These are phyloP conservation scores for Thalassaphorura encarpata DNA, from an alignment of 1,140 invertebrate genomes.

Conservation along the genomic window DNA sequence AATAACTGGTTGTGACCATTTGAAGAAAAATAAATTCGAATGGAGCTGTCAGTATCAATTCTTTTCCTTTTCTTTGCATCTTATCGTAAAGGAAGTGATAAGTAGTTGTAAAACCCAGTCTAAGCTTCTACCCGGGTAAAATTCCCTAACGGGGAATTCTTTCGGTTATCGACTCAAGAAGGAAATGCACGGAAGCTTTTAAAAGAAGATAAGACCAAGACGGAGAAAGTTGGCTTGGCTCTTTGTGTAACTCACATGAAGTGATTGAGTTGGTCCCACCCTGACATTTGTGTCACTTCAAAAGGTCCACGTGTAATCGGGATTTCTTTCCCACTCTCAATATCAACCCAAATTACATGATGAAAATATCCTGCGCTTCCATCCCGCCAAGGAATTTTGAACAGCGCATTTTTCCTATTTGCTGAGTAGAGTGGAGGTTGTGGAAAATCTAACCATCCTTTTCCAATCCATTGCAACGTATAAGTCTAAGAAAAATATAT, in stretches of 20 bases:
- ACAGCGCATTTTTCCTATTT: constrained; percentile 42
- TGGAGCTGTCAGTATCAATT: not conserved
- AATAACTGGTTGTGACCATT: too few species aligned
- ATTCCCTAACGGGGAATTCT: not conserved
- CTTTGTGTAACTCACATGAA: constrained; percentile 48
- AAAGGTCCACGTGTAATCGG: constrained; percentile 53
- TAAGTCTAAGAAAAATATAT: constrained; percentile 31
- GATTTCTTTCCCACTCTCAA: constrained; percentile 19
- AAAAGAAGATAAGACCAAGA: too few species aligned
- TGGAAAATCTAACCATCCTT: constrained; percentile 29
- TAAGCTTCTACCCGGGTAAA: not conserved
- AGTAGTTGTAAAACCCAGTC: too few species aligned
- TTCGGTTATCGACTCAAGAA: too few species aligned
- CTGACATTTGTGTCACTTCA: constrained; percentile 55
- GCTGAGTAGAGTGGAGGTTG: constrained; percentile 38
- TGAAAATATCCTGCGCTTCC: constrained; percentile 43
- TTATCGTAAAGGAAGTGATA: too few species aligned
- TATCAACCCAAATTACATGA: constrained; percentile 37
- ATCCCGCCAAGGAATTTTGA: constrained; percentile 47
- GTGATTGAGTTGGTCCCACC: constrained; percentile 53
- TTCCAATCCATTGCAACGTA: constrained; percentile 16
- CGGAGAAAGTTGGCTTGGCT: too few species aligned
- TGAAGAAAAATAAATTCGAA: not conserved
- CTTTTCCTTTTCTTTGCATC: too few species aligned
- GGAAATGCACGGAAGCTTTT: too few species aligned